phyloP scores from a whole-genome alignment of 2,797 vertebrate species.

The Microcaecilia unicolor region DNA sequence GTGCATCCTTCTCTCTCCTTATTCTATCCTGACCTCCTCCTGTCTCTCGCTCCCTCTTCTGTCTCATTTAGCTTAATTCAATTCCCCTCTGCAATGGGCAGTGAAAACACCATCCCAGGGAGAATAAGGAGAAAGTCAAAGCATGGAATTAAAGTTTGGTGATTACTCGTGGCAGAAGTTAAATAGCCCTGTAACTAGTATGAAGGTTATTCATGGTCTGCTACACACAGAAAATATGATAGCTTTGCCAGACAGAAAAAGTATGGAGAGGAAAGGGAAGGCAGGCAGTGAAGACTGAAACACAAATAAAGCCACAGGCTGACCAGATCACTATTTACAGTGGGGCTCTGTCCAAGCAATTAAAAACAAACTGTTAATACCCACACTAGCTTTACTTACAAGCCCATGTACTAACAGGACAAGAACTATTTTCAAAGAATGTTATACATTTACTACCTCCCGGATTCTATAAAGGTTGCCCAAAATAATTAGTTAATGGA shows the following conservation, averaged over 20 bases:
- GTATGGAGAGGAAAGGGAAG: slow-evolving; percentile 16
- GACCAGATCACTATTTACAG: no score
- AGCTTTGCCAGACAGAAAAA: slow-evolving; percentile 37
- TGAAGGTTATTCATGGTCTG: slow-evolving; percentile 72
- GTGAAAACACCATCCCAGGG: no score
- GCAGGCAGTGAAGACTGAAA: no score
- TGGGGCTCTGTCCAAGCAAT: not conserved
- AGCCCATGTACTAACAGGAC: not conserved
- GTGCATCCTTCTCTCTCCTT: not conserved
- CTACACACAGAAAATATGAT: slow-evolving; percentile 60
- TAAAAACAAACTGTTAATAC: rapidly evolving
- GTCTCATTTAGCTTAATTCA: no score
- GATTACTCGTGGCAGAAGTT: slow-evolving; percentile 53
- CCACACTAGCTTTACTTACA: not conserved
- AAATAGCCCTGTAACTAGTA: slow-evolving; percentile 67
- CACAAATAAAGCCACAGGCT: no score
- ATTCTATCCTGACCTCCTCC: no score
- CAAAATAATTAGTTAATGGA: no score
- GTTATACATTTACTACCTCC: no score
- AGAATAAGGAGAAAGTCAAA: slow-evolving; percentile 28
- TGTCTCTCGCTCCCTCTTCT: no score
- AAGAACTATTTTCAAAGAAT: no score
- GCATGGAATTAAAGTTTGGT: slow-evolving; percentile 44
- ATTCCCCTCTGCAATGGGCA: no score
- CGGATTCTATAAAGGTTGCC: no score